Base-by-base conservation (phyloP, 1,140 invertebrate genomes). In the Aphaenogaster ashmeadi region DNA sequence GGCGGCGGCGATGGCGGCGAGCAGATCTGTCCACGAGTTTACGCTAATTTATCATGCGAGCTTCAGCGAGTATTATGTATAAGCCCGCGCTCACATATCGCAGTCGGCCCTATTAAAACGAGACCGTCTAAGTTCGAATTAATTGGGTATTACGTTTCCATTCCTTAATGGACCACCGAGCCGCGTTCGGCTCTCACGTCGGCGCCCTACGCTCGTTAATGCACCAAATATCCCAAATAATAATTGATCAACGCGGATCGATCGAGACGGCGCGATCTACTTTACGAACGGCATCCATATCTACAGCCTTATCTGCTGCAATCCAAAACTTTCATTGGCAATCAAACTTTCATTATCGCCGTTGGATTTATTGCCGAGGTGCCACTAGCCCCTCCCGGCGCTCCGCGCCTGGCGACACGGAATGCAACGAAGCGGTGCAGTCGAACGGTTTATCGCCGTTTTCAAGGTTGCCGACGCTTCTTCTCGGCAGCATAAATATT, bases 401-500 rank as follows among this genome's bases (percentile, higher is more conserved):
- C 72, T 64, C 64, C 69, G 58, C 3, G 56, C 54, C 56, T n/a
- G 83, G 18, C 67, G 85, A 75, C 84, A 52, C 58, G 88, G 83
- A 87, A 90, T 87, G 88, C 81, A 89, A 74, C 66, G 88, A 89
- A 89, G 86, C 88, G 88, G 81, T 89, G 88, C 87, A 89, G 72
- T 11, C 54, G 85, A 89, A 89, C 87, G 87, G 87, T 90, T 90
- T 89, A 90, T 79, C 69, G 88, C 79, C 54, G 69, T 86, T 81
- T 67, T 81, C 88, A 89, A 90, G 88, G 89, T 64, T 78, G 50
- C 52, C 41, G 52, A 71, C 88, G 88, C 52, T 90, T 87, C 74
- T 89, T 44, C 66, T 69, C 58, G 4, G 54, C 36, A 44, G 78
- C 84, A 89, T 90, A 89, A 90, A 90, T 90, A 90, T 90, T 90